These are phyloP conservation scores for Pelobates cultripes DNA, from an alignment of 2,797 vertebrate species.

Conservation along the genomic window DNA sequence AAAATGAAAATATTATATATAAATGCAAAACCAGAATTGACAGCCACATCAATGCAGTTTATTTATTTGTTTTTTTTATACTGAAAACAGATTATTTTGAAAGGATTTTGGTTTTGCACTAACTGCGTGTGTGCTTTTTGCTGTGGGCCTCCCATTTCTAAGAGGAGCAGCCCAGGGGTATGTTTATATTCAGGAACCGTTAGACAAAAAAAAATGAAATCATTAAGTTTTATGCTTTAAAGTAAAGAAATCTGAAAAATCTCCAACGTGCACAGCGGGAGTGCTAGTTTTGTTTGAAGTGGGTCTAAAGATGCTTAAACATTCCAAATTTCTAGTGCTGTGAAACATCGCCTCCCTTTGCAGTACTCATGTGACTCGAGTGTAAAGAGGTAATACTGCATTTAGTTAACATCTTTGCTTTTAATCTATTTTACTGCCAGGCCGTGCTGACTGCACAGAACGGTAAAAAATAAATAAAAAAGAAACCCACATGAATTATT, in stretches of 20 bases:
- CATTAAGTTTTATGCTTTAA: background rate
- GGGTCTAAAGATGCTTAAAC: background rate
- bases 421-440: slow-evolving; percentile 10
- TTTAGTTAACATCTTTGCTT: background rate
- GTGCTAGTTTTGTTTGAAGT: background rate
- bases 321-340: background rate
- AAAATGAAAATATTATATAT: no score
- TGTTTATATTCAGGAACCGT: slow-evolving; percentile 13
- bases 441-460: slow-evolving; percentile 16
- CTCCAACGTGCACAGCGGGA: background rate
- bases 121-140: no score
- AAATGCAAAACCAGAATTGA: no score
- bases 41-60: no score
- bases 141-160: background rate
- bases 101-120: no score
- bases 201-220: background rate
- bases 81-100: no score
- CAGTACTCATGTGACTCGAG: slow-evolving; percentile 8
- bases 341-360: background rate
- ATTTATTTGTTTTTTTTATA: no score
- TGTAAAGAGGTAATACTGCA: background rate
- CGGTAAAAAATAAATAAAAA: background rate
- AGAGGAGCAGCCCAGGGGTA: background rate
- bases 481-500: background rate
- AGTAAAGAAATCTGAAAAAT: background rate